Conservation (phyloP, 1,140 invertebrate genomes). For the Drosophila pectinifera region DNA sequence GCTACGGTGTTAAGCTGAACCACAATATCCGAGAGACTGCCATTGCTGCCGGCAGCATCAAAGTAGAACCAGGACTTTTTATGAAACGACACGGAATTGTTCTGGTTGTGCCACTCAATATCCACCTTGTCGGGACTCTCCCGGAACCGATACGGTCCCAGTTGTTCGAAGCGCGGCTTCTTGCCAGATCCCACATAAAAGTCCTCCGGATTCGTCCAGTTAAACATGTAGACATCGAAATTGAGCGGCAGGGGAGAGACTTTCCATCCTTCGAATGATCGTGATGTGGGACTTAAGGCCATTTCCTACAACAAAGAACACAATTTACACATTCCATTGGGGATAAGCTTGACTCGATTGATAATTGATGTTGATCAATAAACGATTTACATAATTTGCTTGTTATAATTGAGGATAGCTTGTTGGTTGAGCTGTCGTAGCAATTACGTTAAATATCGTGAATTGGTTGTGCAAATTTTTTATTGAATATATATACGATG, state of each 20-base stretch:
- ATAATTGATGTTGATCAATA: slow-evolving; percentile 2
- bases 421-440: not conserved
- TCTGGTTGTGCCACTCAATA: slow-evolving; percentile 89
- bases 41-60: slow-evolving; percentile 90
- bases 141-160: slow-evolving; percentile 92
- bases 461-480: slow-evolving; percentile 22
- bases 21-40: slow-evolving; percentile 90
- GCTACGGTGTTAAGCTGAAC: slow-evolving; percentile 93
- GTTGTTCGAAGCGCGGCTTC: slow-evolving; percentile 89
- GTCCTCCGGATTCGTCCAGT: slow-evolving; percentile 92
- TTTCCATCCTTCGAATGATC: slow-evolving; percentile 89
- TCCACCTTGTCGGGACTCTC: slow-evolving; percentile 90
- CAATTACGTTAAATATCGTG: slow-evolving; percentile 9
- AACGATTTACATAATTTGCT: slow-evolving; percentile 40
- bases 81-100: slow-evolving; percentile 93
- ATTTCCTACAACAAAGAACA: slow-evolving; percentile 87
- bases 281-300: slow-evolving; percentile 87
- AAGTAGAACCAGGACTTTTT: slow-evolving; percentile 92
- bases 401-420: slow-evolving; percentile 38
- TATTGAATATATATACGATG: slow-evolving; percentile 4
- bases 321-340: no score
- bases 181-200: slow-evolving; percentile 84
- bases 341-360: slow-evolving; percentile 21
- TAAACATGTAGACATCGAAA: slow-evolving; percentile 92
- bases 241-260: slow-evolving; percentile 91